phyloP scores from a whole-genome alignment of 2,797 vertebrate species.

The Acanthiza pusilla region DNA sequence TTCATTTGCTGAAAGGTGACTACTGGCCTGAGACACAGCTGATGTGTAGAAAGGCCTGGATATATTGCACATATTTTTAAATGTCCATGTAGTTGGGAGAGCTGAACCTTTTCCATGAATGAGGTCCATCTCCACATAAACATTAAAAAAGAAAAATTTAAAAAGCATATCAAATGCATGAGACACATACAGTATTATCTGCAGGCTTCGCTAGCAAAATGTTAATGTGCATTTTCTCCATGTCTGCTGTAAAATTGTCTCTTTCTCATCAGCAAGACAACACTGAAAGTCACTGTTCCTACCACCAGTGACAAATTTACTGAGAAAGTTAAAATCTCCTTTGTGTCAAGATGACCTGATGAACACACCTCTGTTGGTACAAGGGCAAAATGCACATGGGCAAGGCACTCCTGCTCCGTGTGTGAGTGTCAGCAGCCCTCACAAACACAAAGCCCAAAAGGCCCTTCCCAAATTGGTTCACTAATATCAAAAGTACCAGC shows the following conservation, averaged over 20 bases:
- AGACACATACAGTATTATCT: neutral
- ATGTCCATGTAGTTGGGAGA: neutral
- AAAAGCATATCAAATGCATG: neutral
- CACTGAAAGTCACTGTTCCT: neutral
- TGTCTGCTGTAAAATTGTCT: neutral
- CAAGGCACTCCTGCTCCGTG: neutral
- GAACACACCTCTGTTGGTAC: neutral
- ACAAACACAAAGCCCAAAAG: neutral
- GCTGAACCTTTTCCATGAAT: neutral
- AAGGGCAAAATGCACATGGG: neutral
- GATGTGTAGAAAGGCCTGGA: neutral
- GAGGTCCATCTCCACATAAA: neutral
- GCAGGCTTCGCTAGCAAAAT: neutral
- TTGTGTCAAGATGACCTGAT: fast-evolving
- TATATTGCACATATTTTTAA: neutral
- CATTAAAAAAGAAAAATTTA: neutral
- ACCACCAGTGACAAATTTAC: neutral
- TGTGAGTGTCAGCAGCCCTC: neutral
- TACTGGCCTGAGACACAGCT: neutral
- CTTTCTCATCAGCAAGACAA: neutral
- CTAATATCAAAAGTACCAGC: neutral
- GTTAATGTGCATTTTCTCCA: neutral
- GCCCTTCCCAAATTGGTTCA: neutral
- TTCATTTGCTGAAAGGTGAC: neutral
- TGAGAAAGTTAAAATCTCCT: neutral